Evolutionary conservation across 2,113 vertebrate species (phyloP).

Genomic region (Silurus asotus): DNA sequence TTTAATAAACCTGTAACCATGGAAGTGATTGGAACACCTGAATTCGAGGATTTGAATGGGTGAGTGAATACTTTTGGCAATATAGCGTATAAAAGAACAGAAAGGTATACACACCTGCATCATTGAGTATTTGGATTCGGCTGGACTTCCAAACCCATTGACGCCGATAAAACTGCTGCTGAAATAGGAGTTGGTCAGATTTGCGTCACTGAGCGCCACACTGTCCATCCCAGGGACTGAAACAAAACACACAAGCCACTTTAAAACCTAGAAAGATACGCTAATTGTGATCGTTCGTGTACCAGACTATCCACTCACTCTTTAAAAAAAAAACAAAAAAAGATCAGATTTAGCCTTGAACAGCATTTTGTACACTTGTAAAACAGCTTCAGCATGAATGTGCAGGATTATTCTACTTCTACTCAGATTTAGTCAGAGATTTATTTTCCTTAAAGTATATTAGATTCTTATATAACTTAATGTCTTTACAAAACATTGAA

Average conservation of each 20-base stretch:
- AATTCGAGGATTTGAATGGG: too few relatives aligned
- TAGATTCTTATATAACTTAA: too few relatives aligned
- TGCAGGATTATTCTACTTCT: neutral
- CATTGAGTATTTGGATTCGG: conserved; percentile 95
- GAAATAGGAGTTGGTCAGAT: conserved; percentile 98
- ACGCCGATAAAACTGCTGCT: conserved; percentile 99
- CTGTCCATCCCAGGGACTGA: conserved; percentile 94
- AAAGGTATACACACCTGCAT: conserved; percentile 84
- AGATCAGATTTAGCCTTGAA: neutral
- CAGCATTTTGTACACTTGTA: neutral
- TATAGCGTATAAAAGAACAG: neutral
- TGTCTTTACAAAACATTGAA: too few relatives aligned
- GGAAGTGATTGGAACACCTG: too few relatives aligned
- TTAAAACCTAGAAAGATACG: neutral
- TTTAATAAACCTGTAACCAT: too few relatives aligned
- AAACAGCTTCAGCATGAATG: neutral
- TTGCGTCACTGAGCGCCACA: conserved; percentile 83
- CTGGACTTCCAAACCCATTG: conserved; percentile 97
- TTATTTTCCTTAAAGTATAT: too few relatives aligned
- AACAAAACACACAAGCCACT: neutral
- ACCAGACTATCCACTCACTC: too few relatives aligned
- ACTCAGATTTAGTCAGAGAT: too few relatives aligned
- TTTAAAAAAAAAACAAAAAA: neutral
- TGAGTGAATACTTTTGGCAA: too few relatives aligned
- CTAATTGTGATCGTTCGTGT: neutral